Percentiles rank a stretch among this genome's conserved stretches.
phyloP scores from a whole-genome alignment of 2,888 invertebrate species.

The Mesorhabditis spiculigera region DNA sequence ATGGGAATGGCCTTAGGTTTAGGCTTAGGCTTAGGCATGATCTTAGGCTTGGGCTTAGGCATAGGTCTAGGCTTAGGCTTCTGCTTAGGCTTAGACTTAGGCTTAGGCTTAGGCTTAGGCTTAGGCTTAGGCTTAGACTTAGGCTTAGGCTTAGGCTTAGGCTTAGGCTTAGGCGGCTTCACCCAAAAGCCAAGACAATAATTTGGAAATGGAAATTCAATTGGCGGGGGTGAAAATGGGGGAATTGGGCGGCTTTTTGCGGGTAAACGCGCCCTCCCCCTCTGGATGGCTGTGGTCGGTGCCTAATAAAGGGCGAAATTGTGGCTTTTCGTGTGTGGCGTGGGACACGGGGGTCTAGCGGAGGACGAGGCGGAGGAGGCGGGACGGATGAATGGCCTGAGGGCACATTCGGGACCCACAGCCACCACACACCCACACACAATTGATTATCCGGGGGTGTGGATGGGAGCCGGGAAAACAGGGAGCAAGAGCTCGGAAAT shows the following conservation, averaged over 20 bases:
- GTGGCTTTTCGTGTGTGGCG: too few species aligned
- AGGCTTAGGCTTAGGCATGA: too few species aligned
- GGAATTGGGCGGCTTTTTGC: too few species aligned
- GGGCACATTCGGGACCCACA: too few species aligned
- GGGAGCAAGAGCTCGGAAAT: too few species aligned
- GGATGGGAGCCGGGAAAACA: too few species aligned
- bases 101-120: constrained; percentile 8
- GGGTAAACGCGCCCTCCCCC: too few species aligned
- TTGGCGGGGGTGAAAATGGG: neutral
- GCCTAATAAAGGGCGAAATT: too few species aligned
- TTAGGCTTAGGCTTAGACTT: constrained; percentile 5
- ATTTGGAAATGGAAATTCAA: neutral
- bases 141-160: constrained; percentile 7
- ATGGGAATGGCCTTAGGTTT: too few species aligned
- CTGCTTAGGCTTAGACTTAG: neutral
- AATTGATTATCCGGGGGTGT: too few species aligned
- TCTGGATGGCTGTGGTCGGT: too few species aligned
- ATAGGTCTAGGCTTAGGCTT: neutral
- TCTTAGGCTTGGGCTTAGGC: neutral
- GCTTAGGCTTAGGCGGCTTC: neutral
- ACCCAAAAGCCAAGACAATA: neutral
- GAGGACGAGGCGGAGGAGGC: neutral
- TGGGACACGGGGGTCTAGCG: neutral
- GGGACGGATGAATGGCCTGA: neutral
- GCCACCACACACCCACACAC: too few species aligned